Base-by-base conservation (phyloP, 64 coral and sea anemone genomes). In the Pocillopora verrucosa region DNA sequence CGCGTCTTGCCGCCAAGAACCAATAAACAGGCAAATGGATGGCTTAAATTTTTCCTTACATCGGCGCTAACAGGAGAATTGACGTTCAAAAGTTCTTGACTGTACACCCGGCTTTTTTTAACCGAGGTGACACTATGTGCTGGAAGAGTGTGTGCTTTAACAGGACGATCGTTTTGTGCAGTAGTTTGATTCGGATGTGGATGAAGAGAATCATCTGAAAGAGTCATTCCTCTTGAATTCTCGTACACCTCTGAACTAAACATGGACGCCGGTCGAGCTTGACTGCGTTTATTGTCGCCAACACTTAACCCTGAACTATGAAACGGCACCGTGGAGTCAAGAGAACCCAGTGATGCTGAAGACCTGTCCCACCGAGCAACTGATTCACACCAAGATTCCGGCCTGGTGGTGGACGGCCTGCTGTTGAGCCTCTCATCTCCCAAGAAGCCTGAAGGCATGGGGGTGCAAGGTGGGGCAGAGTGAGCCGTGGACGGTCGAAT, bases 381-480 rank as follows among this genome's bases (percentile, higher is more conserved):
- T 34, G 73, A 58, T 58, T 88, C 72, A 58, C 56, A 41, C 82
- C 82, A 85, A 19, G 82, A 78, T 4, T 61, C 26, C 60, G n/a
- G 30, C 11, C 56, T 88, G 58, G 75, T 76, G 2, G 20, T 51
- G 3, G 41, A 36, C 69, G 73, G 73, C 17, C 60, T 64, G 25
- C 57, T 75, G 24, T 88, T 36, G 11, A 75, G 24, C 2, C 10
- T 75, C 30, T 37, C 88, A 61, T 59, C 77, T 19, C 12, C 59
- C 3, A 89, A 24, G 36, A 84, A 83, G 59, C 60, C 89, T 22
- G 74, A 24, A 24, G 87, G 87, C 57, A 89, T 75, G 1, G 95
- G 95, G 24, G 95, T 96, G 56, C 91, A 87, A 16, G 95, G 91
- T 4, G 95, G 95, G 20, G 95, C 95, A 3, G 95, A 96, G 34